These are phyloP conservation scores for Cremastinae sp. DNA, from an alignment of 2,888 invertebrate species.

Conservation along the genomic window DNA sequence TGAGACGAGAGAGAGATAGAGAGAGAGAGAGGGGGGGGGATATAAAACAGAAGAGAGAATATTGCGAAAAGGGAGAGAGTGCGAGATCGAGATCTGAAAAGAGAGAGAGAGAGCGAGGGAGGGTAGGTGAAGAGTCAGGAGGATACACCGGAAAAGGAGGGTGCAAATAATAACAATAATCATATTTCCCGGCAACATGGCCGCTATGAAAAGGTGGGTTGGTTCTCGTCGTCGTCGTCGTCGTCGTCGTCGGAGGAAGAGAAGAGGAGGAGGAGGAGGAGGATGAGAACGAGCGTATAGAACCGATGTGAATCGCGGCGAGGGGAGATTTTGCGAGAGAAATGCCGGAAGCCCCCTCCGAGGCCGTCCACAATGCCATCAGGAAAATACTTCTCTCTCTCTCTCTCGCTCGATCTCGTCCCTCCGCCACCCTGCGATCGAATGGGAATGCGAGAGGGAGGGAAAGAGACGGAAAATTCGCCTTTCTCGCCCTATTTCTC, in stretches of 20 bases:
- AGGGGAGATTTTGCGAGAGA: conserved; percentile 64
- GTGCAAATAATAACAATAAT: conserved; percentile 80
- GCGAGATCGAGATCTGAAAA: conserved; percentile 15
- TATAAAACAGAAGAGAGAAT: conserved; percentile 74
- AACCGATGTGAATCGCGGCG: conserved; percentile 63
- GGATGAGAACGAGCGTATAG: conserved; percentile 57
- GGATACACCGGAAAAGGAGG: conserved; percentile 74
- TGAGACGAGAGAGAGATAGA: conserved; percentile 19
- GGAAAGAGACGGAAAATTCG: conserved; percentile 38
- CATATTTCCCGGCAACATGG: conserved; percentile 80
- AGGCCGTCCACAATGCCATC: too few species aligned
- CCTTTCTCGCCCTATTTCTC: conserved; percentile 1
- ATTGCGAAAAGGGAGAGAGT: conserved; percentile 75
- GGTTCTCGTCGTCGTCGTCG: conserved; percentile 69
- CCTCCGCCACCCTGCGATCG: conserved; percentile 7
- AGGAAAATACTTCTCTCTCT: too few species aligned
- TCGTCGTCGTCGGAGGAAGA: conserved; percentile 57
- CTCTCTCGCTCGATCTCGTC: background rate
- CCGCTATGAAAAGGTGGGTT: conserved; percentile 78
- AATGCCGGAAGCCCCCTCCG: conserved; percentile 13
- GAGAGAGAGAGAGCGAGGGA: conserved; percentile 49
- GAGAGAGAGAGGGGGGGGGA: conserved; percentile 61
- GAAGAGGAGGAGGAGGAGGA: conserved; percentile 33
- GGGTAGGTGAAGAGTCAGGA: conserved; percentile 72
- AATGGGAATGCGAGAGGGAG: conserved; percentile 33